Base-by-base conservation (phyloP, 2,113 vertebrate species). In the Lynx canadensis region DNA sequence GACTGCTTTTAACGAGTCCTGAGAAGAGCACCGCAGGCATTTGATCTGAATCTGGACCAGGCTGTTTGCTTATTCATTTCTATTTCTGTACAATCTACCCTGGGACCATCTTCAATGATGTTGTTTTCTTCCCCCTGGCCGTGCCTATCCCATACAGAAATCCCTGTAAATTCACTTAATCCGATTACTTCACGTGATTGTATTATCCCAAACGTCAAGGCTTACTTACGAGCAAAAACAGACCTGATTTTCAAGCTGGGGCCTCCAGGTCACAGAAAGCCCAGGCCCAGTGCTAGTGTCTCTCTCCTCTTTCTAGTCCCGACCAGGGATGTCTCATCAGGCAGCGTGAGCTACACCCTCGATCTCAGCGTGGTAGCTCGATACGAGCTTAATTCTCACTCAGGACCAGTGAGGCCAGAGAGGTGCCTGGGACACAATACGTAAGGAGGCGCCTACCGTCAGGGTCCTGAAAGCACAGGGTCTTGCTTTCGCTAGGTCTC, bases 1-100 rank as follows among this genome's bases (percentile, higher is more conserved):
- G 81, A 36, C 52, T 85, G 29, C 41, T 85, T 97, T 95, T 82
- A 81, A 79, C 63, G 55, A 50, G 12, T 36, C 29, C 85, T 29
- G 36, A 82, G 71, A 91, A 93, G 29, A 71, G 71, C 85, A 93
- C 41, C 74, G 14, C 48, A 74, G 60, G 52, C 31, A 86, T 68
- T 81, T 96, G 55, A 78, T 83, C 81, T 27, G 83, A 89, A 92
- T 86, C 52, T 89, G 84, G 38, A 95, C 19, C 76, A 86, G 57
- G 14, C 57, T 82, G 3, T 66, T 94, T 66, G 57, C 16, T 21
- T 69, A 65, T 82, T 89, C 29, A 5, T 96, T 97, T 96, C 36
- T 78, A 21, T 86, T 96, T 81, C 71, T 29, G 33, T 89, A 45
- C 27, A 80, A 13, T 83, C 0, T 27, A 36, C 79, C 74, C 71